These are phyloP conservation scores for Bucco capensis DNA, from an alignment of 2,113 vertebrate genomes.

Conservation along the genomic window DNA sequence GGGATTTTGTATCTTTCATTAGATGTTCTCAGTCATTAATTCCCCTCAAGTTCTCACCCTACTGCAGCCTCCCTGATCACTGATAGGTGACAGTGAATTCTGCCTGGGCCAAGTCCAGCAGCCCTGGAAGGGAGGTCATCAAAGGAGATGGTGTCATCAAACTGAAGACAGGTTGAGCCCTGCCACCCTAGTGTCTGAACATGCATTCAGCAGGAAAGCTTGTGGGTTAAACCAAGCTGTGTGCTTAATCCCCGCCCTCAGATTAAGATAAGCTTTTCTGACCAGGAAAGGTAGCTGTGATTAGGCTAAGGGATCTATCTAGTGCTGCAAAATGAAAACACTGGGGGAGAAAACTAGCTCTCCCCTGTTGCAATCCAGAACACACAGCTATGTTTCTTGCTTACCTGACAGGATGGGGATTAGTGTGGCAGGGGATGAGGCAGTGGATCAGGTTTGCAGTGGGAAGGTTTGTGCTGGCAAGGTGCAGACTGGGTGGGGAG, in stretches of 20 bases:
- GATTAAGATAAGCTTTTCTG: background rate
- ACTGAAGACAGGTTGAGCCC: background rate
- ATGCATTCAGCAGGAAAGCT: background rate
- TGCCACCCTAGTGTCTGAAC: background rate
- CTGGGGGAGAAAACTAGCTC: background rate
- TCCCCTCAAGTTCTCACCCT: background rate
- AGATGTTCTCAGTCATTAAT: background rate
- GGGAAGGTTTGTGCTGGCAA: background rate
- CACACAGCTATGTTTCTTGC: accelerated
- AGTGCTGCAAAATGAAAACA: background rate
- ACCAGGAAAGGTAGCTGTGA: background rate
- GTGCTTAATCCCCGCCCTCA: background rate
- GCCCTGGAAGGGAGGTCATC: background rate
- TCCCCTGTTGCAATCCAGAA: background rate
- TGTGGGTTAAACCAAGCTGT: background rate
- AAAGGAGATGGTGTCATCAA: background rate
- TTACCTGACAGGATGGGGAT: background rate
- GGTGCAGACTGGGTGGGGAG: background rate
- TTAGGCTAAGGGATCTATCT: background rate
- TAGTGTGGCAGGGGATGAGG: accelerated
- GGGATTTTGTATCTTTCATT: background rate
- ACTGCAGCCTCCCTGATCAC: accelerated
- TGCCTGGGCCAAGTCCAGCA: background rate
- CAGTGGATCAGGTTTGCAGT: background rate
- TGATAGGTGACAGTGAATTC: background rate